These are phyloP conservation scores for Atlantisia rogersi DNA, from an alignment of 2,113 vertebrate species.

Conservation along the genomic window DNA sequence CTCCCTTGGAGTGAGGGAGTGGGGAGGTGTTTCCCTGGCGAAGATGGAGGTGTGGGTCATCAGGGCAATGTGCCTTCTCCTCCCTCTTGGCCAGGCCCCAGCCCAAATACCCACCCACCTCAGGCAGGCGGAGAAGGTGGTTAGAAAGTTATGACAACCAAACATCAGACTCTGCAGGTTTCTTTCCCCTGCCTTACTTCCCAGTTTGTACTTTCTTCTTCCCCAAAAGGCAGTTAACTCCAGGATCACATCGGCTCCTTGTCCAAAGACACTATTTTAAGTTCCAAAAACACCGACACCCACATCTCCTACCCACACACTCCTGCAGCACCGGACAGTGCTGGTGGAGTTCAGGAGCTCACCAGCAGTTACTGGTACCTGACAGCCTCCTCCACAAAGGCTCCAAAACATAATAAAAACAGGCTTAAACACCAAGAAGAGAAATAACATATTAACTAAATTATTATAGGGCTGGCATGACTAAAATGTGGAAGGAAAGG, in stretches of 20 bases:
- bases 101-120: background rate
- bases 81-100: background rate
- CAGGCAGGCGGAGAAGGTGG: background rate
- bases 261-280: background rate
- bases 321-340: background rate
- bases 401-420: background rate
- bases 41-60: background rate
- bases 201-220: background rate
- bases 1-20: fast-evolving
- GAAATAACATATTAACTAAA: background rate
- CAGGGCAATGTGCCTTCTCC: background rate
- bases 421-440: background rate
- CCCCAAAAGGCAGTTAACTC: background rate
- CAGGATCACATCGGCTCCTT: background rate
- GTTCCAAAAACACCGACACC: fast-evolving
- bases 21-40: background rate
- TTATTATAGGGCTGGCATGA: background rate
- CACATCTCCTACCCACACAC: background rate
- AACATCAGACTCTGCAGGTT: fast-evolving
- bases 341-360: background rate
- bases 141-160: background rate
- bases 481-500: background rate
- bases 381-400: background rate
- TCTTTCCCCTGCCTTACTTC: background rate
- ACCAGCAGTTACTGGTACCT: background rate